Evolutionary conservation across 2,888 invertebrate genomes (phyloP).

Genomic region (Syrphus vitripennis): DNA sequence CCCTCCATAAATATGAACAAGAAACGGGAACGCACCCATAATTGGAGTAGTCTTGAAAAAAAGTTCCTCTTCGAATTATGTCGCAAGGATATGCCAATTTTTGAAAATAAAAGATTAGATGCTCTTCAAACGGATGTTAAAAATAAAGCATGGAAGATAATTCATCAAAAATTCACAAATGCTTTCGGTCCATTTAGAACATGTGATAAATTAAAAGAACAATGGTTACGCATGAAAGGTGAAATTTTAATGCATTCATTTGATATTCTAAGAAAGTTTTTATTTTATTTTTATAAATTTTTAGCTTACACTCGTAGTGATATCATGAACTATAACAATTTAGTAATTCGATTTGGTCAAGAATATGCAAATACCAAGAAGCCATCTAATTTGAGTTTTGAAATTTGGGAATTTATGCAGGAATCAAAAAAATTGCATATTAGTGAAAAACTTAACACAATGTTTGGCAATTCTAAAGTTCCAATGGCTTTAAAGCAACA

Average conservation of each 20-base stretch:
- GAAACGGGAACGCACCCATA: slow-evolving; percentile 83
- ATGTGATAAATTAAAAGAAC: slow-evolving; percentile 82
- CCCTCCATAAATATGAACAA: slow-evolving; percentile 81
- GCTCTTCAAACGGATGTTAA: slow-evolving; percentile 82
- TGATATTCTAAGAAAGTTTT: neutral
- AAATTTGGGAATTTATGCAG: slow-evolving; percentile 81
- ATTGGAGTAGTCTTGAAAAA: slow-evolving; percentile 83
- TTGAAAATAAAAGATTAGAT: slow-evolving; percentile 82
- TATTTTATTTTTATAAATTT: neutral
- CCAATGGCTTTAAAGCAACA: slow-evolving; percentile 80
- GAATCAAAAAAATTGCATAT: slow-evolving; percentile 80
- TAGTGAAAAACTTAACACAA: slow-evolving; percentile 80
- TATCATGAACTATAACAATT: slow-evolving; percentile 81
- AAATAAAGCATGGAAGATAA: slow-evolving; percentile 82
- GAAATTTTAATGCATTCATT: slow-evolving; percentile 12
- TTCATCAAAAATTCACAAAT: slow-evolving; percentile 81
- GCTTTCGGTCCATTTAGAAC: slow-evolving; percentile 82
- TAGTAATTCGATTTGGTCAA: slow-evolving; percentile 79
- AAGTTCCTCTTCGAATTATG: slow-evolving; percentile 81
- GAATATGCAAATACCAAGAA: slow-evolving; percentile 81
- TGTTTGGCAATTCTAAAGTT: slow-evolving; percentile 81
- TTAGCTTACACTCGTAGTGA: slow-evolving; percentile 80
- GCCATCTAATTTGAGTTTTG: slow-evolving; percentile 81
- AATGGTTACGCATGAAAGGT: slow-evolving; percentile 83
- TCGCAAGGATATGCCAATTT: slow-evolving; percentile 81